phyloP scores from a whole-genome alignment of 2,797 vertebrate species.

The Simalia tracyae region DNA sequence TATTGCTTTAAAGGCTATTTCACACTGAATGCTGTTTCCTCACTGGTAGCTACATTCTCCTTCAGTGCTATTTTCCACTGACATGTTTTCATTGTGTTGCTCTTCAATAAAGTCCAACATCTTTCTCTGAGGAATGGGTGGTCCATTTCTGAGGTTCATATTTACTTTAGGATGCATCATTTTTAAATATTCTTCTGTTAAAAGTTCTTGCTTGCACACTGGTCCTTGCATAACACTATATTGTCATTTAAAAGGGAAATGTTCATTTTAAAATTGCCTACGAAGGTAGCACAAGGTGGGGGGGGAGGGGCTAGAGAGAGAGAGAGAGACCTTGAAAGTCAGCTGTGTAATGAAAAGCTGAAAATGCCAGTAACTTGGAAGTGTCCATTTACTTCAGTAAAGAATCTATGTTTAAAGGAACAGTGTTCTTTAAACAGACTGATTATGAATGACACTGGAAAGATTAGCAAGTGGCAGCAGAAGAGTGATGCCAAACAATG shows the following conservation, averaged over 20 bases:
- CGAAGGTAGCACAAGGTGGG: background rate
- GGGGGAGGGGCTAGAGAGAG: no score
- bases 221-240: background rate
- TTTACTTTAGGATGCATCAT: background rate
- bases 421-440: background rate
- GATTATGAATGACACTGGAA: background rate
- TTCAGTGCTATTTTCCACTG: background rate
- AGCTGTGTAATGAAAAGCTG: background rate
- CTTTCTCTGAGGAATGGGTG: background rate
- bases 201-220: background rate
- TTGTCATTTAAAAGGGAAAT: background rate
- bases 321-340: background rate
- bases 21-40: background rate
- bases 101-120: background rate
- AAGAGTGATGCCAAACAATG: background rate
- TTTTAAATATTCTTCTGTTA: background rate
- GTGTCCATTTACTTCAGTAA: background rate
- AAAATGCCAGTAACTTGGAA: background rate
- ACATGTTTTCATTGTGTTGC: background rate
- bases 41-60: background rate
- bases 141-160: background rate
- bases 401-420: conserved; percentile 1
- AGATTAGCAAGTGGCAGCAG: background rate
- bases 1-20: background rate
- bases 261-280: background rate